Evolutionary conservation across 1,140 invertebrate species (phyloP), one percentile per base, ranked within the genome.

Genomic region (Cydia fagiglandana): DNA sequence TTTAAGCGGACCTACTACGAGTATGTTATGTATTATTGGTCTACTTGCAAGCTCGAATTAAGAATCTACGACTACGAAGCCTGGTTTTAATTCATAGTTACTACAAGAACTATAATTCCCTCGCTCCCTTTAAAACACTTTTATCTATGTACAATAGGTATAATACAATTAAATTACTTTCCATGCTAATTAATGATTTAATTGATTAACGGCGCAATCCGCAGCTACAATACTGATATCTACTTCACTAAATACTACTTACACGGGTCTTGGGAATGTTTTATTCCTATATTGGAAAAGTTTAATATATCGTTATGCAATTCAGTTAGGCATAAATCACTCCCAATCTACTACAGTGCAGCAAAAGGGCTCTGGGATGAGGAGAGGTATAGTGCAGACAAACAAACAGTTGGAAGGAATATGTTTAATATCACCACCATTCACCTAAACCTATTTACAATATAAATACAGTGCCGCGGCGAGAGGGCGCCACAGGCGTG

Each of bases 381-480:
- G 76, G 79, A 74, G 41, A 76, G 76, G 87, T 88, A 85, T 85
- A 87, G 77, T 85, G 83, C 78, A 80, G 74, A 77, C 47, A 88
- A 91, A 88, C 81, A 81, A 70, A 74, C 50, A 73, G 73, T 82
- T 80, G 75, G 79, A 79, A 84, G 79, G 81, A 86, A 85, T 61
- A 79, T 83, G 82, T 90, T 92, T 89, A 90, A 90, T 91, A 86
- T 85, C 86, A 90, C 88, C 90, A 84, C 75, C 81, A 84, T 82
- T 88, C 88, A 89, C 89, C 90, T 91, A 89, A 83, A 82, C 80
- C 89, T 92, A 92, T 91, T 90, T 92, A 92, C 91, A 91, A 81
- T 86, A 89, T 91, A 91, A 88, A 92, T 91, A 92, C 84, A 88
- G 85, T 76, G 79, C 75, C 73, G 73, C 61, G 61, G 61, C 78